Conservation (phyloP, 1,140 invertebrate genomes). For the Lithobius niger region DNA sequence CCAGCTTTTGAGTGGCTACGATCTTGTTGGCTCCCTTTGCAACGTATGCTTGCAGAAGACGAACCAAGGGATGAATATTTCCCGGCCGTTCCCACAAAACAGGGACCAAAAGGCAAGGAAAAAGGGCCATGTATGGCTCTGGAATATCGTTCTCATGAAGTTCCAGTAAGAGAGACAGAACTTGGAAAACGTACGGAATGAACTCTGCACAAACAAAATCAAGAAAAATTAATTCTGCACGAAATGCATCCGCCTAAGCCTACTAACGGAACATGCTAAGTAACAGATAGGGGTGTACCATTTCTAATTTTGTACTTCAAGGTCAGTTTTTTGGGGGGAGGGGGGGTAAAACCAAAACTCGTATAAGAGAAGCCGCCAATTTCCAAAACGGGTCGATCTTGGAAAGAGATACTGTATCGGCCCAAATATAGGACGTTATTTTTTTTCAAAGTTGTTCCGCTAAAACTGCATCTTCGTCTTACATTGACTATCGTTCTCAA, state of each 20-base stretch:
- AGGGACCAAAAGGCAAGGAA: conserved; percentile 73
- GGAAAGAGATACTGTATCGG: too few species aligned
- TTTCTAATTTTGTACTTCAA: not conserved
- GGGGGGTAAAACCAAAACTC: too few species aligned
- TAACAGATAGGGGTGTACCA: too few species aligned
- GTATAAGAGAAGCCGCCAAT: too few species aligned
- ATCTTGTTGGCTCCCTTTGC: conserved; percentile 57
- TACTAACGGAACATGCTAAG: too few species aligned
- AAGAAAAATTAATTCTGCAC: not conserved
- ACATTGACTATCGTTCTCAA: too few species aligned
- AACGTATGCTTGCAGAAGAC: conserved; percentile 75
- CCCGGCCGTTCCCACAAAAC: conserved; percentile 81
- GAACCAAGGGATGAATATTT: conserved; percentile 80
- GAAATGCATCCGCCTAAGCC: too few species aligned
- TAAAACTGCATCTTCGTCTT: too few species aligned
- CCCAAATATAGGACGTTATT: too few species aligned
- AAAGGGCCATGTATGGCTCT: conserved; percentile 73
- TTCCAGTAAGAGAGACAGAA: conserved; percentile 82
- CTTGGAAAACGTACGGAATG: conserved; percentile 95
- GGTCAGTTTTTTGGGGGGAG: too few species aligned
- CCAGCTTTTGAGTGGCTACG: conserved; percentile 49
- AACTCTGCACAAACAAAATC: conserved; percentile 57
- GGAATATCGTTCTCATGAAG: conserved; percentile 48
- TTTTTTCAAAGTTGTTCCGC: too few species aligned
- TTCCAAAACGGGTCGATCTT: too few species aligned